A percentile compares a stretch with the other conserved stretches of the same genome.
These are phyloP conservation scores for Campoplex nolae DNA, from an alignment of 2,888 invertebrate genomes.

Conservation along the genomic window DNA sequence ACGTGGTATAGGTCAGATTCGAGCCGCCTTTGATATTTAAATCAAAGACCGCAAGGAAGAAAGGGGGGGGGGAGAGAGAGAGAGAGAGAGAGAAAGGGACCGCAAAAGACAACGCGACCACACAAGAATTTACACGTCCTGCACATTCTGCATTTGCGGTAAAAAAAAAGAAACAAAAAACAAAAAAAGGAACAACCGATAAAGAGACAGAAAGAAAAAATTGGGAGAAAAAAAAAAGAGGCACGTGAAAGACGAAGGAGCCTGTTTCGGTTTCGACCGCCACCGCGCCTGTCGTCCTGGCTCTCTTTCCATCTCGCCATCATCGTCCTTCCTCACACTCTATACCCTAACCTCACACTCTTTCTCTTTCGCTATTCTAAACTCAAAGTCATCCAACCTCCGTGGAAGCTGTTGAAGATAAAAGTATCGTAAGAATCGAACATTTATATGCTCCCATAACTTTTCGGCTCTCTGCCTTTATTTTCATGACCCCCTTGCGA, in stretches of 20 bases:
- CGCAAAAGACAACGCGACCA: conserved; percentile 78
- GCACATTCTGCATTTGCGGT: conserved; percentile 76
- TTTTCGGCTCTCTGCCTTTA: background rate
- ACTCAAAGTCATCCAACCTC: conserved; percentile 33
- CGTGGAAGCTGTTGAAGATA: conserved; percentile 4
- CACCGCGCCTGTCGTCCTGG: conserved; percentile 57
- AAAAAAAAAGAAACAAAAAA: background rate
- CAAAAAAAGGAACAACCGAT: background rate
- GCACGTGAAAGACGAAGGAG: conserved; percentile 43
- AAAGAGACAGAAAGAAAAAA: conserved; percentile 13
- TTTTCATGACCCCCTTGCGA: too few species aligned
- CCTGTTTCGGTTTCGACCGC: conserved; percentile 68
- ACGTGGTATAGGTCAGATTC: conserved; percentile 84
- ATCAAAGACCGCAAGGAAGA: conserved; percentile 77
- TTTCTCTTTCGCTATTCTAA: conserved; percentile 39
- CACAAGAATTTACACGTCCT: conserved; percentile 83
- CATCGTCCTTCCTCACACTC: background rate
- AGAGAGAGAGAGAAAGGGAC: conserved; percentile 56
- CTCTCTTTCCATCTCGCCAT: conserved; percentile 58
- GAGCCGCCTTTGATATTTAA: conserved; percentile 85
- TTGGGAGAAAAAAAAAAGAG: conserved; percentile 16
- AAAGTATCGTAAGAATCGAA: conserved; percentile 8
- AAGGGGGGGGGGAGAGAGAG: conserved; percentile 62
- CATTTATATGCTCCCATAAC: background rate
- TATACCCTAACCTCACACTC: background rate